These are phyloP conservation scores for Aphelenchoides besseyi DNA, from an alignment of 1,140 invertebrate species.

Conservation along the genomic window DNA sequence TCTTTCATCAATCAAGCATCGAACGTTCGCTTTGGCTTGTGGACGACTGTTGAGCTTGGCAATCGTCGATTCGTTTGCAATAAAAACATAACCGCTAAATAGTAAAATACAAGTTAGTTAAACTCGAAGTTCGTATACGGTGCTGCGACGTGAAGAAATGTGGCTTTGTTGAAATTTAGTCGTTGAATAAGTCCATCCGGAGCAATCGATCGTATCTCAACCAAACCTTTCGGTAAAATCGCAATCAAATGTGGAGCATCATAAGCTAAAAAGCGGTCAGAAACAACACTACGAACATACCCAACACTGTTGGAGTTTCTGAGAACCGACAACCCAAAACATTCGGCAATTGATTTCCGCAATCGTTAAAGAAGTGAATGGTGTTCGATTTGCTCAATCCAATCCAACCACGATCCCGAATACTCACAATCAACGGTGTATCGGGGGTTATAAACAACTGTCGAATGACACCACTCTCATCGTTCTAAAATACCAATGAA, in stretches of 20 bases:
- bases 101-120: conserved; percentile 5
- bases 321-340: conserved; percentile 28
- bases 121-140: conserved; percentile 27
- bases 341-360: conserved; percentile 19
- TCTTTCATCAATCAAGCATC: conserved; percentile 31
- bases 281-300: conserved; percentile 18
- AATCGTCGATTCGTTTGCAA: conserved; percentile 26
- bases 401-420: background rate
- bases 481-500: background rate
- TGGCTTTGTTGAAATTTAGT: conserved; percentile 25
- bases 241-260: conserved; percentile 47
- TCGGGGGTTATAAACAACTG: background rate
- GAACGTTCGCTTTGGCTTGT: conserved; percentile 32
- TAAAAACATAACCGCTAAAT: conserved; percentile 40
- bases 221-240: conserved; percentile 31
- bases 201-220: conserved; percentile 42
- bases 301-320: conserved; percentile 20
- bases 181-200: conserved; percentile 36
- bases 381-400: conserved; percentile 23
- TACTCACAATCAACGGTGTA: conserved; percentile 4
- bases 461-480: background rate
- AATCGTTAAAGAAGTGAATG: conserved; percentile 9
- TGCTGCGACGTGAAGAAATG: conserved; percentile 14
- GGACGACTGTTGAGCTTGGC: conserved; percentile 35
- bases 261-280: conserved; percentile 31